Evolutionary conservation across 2,888 invertebrate genomes (phyloP).

Genomic region (Cryptocephalus moraei): DNA sequence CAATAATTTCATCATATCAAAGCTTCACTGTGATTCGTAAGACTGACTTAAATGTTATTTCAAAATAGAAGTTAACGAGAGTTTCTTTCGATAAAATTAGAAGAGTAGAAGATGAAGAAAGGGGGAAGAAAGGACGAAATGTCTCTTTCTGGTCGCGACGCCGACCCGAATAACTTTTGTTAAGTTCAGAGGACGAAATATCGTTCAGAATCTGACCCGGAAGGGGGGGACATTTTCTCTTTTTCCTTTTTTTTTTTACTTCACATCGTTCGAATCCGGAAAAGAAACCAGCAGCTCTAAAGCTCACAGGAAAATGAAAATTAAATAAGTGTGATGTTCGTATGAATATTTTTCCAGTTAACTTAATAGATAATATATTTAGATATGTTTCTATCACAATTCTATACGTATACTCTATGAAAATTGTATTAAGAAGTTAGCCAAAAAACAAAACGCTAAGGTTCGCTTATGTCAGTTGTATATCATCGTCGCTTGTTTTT

Average conservation of each 20-base stretch:
- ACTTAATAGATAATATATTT: conserved; percentile 31
- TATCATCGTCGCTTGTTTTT: conserved; percentile 32
- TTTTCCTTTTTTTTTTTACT: too few species aligned
- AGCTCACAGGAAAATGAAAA: conserved; percentile 25
- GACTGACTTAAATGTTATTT: conserved; percentile 44
- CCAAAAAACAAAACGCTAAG: conserved; percentile 15
- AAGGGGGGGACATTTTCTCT: too few species aligned
- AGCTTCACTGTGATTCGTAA: conserved; percentile 47
- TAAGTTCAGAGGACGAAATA: too few species aligned
- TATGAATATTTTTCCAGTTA: conserved; percentile 35
- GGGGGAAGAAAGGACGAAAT: too few species aligned
- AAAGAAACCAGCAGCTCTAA: conserved; percentile 30
- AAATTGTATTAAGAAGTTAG: not conserved
- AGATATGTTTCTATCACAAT: conserved; percentile 36
- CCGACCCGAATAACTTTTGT: too few species aligned
- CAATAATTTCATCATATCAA: conserved; percentile 46
- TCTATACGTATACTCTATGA: conserved; percentile 26
- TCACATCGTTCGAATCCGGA: not conserved
- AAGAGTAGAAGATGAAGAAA: too few species aligned
- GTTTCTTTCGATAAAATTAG: too few species aligned
- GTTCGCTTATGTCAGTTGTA: conserved; percentile 32
- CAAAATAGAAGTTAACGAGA: conserved; percentile 32
- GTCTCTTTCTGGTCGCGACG: too few species aligned
- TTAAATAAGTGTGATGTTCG: conserved; percentile 32
- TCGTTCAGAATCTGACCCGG: too few species aligned